These are phyloP conservation scores for Sphyrna mokarran DNA, from an alignment of 2,113 vertebrate species.

Conservation along the genomic window DNA sequence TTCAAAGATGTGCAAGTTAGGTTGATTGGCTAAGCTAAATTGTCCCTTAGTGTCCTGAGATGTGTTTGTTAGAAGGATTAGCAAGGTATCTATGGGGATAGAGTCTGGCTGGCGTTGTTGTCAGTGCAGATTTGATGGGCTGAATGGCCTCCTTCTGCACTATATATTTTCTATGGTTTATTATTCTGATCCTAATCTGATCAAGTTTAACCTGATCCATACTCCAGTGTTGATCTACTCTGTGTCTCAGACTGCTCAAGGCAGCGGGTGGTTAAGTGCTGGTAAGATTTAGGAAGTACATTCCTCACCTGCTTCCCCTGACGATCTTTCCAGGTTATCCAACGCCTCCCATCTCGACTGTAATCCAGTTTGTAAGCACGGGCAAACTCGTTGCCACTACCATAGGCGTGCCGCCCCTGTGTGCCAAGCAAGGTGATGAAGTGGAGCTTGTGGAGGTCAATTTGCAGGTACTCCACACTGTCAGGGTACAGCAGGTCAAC, in stretches of 20 bases:
- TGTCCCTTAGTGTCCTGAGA: too few relatives aligned
- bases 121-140: too few relatives aligned
- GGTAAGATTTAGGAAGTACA: background rate
- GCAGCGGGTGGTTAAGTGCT: background rate
- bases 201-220: too few relatives aligned
- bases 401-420: slow-evolving; percentile 74
- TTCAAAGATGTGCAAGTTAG: too few relatives aligned
- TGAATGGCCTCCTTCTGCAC: too few relatives aligned
- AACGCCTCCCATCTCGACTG: slow-evolving; percentile 69
- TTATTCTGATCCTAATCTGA: too few relatives aligned
- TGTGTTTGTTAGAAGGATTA: too few relatives aligned
- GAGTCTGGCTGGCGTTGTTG: too few relatives aligned
- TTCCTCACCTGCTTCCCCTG: slow-evolving; percentile 59
- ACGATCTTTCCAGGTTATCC: slow-evolving; percentile 76
- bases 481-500: slow-evolving; percentile 66
- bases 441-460: slow-evolving; percentile 70
- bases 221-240: too few relatives aligned
- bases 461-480: slow-evolving; percentile 78
- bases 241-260: background rate
- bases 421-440: slow-evolving; percentile 81
- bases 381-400: slow-evolving; percentile 75
- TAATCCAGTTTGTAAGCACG: slow-evolving; percentile 74
- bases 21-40: too few relatives aligned
- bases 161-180: too few relatives aligned
- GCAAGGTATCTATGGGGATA: too few relatives aligned